Conservation (phyloP, 2,888 invertebrate genomes). For the Drosophila anomalata region DNA sequence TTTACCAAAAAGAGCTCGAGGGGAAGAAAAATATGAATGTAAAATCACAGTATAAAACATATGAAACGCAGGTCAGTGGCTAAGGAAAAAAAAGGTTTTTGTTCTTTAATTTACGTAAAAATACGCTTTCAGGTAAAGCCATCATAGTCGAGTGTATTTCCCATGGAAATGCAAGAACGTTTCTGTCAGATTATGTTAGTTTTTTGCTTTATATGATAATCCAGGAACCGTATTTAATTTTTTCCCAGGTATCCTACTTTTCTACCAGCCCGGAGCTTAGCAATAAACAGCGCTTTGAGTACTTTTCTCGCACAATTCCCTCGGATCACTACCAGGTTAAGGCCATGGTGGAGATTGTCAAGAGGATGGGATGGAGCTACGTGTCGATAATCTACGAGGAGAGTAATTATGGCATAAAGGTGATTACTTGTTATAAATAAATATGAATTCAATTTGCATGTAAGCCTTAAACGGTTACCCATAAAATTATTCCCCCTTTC, state of each 20-base stretch:
- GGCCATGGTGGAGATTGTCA: constrained; percentile 97
- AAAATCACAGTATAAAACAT: constrained; percentile 20
- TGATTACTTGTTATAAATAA: constrained; percentile 80
- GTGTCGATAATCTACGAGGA: constrained; percentile 98
- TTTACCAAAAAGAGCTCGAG: constrained; percentile 8
- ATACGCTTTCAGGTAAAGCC: not conserved
- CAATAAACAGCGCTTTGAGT: constrained; percentile 97
- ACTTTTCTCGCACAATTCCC: constrained; percentile 96
- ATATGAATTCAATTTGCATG: not conserved
- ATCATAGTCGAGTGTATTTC: not conserved
- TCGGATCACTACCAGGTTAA: constrained; percentile 97
- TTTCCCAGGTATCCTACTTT: constrained; percentile 94
- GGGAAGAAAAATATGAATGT: constrained; percentile 18
- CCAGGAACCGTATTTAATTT: not conserved
- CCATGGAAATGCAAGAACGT: not conserved
- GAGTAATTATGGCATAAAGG: constrained; percentile 97
- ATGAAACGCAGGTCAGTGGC: constrained; percentile 9
- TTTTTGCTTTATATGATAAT: not conserved
- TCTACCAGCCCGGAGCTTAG: constrained; percentile 97
- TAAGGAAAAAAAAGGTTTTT: not conserved
- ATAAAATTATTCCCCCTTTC: not conserved
- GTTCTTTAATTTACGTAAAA: constrained; percentile 16
- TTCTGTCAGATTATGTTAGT: not conserved
- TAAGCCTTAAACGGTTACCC: not conserved
- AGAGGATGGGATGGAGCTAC: constrained; percentile 94